Evolutionary conservation across 2,888 invertebrate genomes (phyloP), one percentile per base, ranked within the genome.

Genomic region (Linyphia triangularis): DNA sequence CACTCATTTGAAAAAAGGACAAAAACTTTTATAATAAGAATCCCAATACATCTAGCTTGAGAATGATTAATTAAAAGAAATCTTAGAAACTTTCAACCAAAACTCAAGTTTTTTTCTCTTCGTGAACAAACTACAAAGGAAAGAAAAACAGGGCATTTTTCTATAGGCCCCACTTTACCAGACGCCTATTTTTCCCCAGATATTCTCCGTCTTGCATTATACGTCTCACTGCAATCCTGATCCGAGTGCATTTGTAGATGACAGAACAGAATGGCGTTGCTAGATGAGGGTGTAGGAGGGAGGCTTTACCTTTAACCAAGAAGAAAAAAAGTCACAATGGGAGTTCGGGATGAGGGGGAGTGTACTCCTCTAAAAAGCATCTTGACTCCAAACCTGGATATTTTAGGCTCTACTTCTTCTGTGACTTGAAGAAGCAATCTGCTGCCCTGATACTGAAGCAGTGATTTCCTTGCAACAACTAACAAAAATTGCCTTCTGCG

Each of bases 211-310:
- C 51, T 51, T 57, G 13, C 37, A 81, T 81, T 81, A 81, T 70
- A 57, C 81, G 70, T 59, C 19, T 70, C 69, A 59, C 59, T 81
- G 81, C 70, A 69, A 57, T 70, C 40, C 24, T 81, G 81, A 81
- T 57, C 59, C 26, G 37, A 37, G 59, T 37, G 70, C 70, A 70
- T 81, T 81, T 81, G 81, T 70, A 81, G 81, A 81, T 81, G 81
- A 70, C 81, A 70, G 81, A 81, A 22, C 40, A 28, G 51, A 79
- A 43, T 51, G 51, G 65, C 65, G 16, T 67, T 67, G 63, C 30
- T 72, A 28, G 30, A 51, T 43, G 26, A 77, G 26, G 26, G 7
- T 13, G 19, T 30, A 40, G 26, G n/a, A 70, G 22, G 33, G 43
- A 13, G 43, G 65, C 19, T 65, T 22, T 19, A 43, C 30, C 65